These are phyloP conservation scores for Burhinus oedicnemus DNA, from an alignment of 2,113 vertebrate genomes.

Conservation along the genomic window DNA sequence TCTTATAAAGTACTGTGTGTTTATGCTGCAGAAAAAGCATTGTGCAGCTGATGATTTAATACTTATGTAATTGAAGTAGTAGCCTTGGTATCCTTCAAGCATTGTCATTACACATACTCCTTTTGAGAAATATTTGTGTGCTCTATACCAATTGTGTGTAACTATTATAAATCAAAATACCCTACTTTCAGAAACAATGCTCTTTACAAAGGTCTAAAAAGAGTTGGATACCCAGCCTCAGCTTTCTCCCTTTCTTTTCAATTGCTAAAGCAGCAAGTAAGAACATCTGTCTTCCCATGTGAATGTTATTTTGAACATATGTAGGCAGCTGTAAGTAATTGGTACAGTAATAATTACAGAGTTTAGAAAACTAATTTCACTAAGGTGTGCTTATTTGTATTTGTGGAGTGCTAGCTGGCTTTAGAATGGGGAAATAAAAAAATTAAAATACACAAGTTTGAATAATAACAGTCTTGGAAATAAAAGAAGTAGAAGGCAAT, in stretches of 20 bases:
- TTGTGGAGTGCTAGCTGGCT: neutral
- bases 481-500: neutral
- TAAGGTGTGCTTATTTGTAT: neutral
- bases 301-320: neutral
- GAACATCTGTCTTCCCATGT: neutral
- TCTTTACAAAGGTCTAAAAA: neutral
- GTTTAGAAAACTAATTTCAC: neutral
- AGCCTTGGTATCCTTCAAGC: neutral
- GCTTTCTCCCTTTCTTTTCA: neutral
- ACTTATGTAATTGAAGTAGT: neutral
- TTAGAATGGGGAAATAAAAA: neutral
- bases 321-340: neutral
- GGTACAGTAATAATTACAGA: neutral
- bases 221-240: neutral
- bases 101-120: neutral
- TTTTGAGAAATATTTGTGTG: neutral
- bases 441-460: neutral
- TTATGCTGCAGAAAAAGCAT: neutral
- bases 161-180: neutral
- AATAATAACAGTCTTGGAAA: neutral
- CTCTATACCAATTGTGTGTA: neutral
- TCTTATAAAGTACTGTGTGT: neutral
- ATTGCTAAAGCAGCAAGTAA: neutral
- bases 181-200: neutral
- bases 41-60: neutral